phyloP scores from a whole-genome alignment of 1,140 invertebrate genomes.

The Caenorhabditis latens region DNA sequence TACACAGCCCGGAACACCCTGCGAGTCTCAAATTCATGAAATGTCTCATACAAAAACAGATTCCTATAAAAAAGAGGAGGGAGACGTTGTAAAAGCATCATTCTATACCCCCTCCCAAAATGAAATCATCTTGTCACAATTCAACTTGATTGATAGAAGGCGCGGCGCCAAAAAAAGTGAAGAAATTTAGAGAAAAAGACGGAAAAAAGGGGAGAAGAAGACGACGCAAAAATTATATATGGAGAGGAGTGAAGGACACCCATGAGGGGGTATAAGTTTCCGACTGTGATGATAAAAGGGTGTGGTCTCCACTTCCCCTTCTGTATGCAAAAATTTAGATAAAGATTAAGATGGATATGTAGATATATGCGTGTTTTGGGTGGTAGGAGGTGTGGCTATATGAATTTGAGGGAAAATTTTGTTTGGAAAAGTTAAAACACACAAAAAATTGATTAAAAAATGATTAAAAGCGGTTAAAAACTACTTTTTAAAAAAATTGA shows the following conservation, averaged over 20 bases:
- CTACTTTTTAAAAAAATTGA: no score
- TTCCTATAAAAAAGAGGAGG: background rate
- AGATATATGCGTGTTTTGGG: no score
- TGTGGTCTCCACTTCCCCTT: background rate
- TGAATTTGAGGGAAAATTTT: background rate
- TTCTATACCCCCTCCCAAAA: background rate
- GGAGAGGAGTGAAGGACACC: background rate
- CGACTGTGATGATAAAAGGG: background rate
- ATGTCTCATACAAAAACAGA: background rate
- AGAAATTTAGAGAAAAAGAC: background rate
- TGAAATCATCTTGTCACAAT: conserved; percentile 48
- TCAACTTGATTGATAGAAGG: conserved; percentile 56
- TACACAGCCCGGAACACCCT: no score
- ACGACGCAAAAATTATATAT: no score
- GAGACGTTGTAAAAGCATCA: no score
- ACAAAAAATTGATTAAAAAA: background rate
- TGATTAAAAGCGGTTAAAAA: no score
- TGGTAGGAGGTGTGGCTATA: no score
- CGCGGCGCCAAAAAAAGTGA: conserved; percentile 23
- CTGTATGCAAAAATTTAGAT: no score
- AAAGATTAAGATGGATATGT: background rate
- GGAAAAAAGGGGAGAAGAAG: background rate
- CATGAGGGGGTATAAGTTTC: background rate
- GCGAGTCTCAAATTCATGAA: no score
- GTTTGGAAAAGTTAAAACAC: background rate